Conservation (phyloP, 2,113 vertebrate species). For the Rostratula benghalensis region DNA sequence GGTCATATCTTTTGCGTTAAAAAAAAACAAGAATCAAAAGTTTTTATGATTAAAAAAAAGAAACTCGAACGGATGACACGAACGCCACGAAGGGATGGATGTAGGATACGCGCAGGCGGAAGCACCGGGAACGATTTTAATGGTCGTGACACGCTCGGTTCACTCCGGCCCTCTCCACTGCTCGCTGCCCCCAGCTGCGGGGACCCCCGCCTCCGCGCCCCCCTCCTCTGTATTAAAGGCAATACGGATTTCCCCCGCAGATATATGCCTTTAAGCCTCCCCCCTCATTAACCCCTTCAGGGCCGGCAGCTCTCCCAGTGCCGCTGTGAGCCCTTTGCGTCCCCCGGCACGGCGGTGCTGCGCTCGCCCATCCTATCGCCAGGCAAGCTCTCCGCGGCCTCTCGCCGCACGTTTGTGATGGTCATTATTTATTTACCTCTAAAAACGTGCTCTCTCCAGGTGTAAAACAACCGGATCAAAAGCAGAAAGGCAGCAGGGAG, state of each 20-base stretch:
- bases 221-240: not conserved
- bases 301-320: not conserved
- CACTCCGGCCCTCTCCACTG: constrained; percentile 10
- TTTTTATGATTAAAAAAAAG: constrained; percentile 47
- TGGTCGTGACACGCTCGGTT: constrained; percentile 37
- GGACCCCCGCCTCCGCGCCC: not conserved
- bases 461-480: not conserved
- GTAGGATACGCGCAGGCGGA: constrained; percentile 37
- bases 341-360: not conserved
- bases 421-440: not conserved
- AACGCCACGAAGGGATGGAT: constrained; percentile 74
- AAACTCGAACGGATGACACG: constrained; percentile 73
- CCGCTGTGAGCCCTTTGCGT: not conserved
- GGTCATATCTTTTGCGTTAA: constrained; percentile 70
- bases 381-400: not conserved
- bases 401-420: not conserved
- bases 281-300: not conserved
- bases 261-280: not conserved
- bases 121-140: constrained; percentile 57
- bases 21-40: constrained; percentile 12
- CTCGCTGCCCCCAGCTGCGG: not conserved
- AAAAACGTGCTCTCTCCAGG: not conserved
- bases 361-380: not conserved
- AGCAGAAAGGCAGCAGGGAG: not conserved
- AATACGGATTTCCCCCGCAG: not conserved